phyloP scores from a whole-genome alignment of 2,113 vertebrate genomes.

The Corythoichthys intestinalis region DNA sequence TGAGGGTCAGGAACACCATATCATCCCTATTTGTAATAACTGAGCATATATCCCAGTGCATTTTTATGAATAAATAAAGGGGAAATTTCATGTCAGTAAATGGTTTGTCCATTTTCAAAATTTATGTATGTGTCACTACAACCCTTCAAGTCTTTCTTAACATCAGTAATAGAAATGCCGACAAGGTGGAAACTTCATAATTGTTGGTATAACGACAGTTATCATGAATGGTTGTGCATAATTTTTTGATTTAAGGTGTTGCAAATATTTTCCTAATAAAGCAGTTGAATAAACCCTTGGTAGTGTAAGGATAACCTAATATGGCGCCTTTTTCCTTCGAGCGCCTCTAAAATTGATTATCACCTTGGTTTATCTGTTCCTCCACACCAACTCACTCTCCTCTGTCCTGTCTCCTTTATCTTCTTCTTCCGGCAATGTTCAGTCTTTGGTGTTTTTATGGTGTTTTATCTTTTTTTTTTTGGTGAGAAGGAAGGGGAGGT shows the following conservation, averaged over 20 bases:
- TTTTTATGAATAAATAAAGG: too few relatives aligned
- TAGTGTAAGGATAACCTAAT: not conserved
- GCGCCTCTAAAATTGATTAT: not conserved
- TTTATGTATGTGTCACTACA: not conserved
- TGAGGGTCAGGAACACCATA: not conserved
- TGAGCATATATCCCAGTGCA: not conserved
- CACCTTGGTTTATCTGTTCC: constrained; percentile 27
- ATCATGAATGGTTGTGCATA: not conserved
- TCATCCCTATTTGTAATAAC: not conserved
- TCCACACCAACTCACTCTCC: not conserved
- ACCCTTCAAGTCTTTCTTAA: not conserved
- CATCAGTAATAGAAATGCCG: not conserved
- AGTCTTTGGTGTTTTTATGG: constrained; percentile 30
- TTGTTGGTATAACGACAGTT: not conserved
- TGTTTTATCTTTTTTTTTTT: constrained; percentile 18
- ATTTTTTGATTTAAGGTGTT: too few relatives aligned
- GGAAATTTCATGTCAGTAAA: too few relatives aligned
- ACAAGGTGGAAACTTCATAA: not conserved
- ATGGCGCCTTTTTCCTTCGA: constrained; percentile 13
- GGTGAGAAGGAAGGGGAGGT: not conserved
- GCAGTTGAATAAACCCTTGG: too few relatives aligned
- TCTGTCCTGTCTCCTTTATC: constrained; percentile 14
- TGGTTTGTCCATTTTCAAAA: not conserved
- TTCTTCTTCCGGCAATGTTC: constrained; percentile 4
- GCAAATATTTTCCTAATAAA: too few relatives aligned